Evolutionary conservation across 2,797 vertebrate species (phyloP).

Genomic region (Tokudaia tokunoshimensis): DNA sequence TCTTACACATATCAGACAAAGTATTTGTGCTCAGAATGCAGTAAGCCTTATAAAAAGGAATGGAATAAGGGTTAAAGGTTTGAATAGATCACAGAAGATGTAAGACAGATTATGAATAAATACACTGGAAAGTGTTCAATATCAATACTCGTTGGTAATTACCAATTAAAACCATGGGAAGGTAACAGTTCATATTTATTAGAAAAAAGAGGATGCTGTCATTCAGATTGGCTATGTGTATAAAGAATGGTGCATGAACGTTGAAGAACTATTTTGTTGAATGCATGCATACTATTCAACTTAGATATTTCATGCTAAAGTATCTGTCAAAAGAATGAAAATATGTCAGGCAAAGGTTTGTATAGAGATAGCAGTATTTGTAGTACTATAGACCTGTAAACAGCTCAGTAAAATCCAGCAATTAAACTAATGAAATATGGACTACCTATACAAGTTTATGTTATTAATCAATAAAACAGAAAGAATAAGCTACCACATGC

Average conservation of each 20-base stretch:
- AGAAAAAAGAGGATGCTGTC: background rate
- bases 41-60: background rate
- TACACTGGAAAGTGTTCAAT: background rate
- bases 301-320: background rate
- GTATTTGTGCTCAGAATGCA: background rate
- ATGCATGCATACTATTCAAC: background rate
- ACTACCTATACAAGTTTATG: background rate
- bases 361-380: background rate
- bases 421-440: background rate
- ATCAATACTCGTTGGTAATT: background rate
- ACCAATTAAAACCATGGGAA: background rate
- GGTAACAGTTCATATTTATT: background rate
- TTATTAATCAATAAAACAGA: background rate
- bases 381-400: background rate
- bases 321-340: slow-evolving; percentile 35
- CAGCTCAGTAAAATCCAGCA: background rate
- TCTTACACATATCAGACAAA: background rate
- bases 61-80: background rate
- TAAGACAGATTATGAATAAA: background rate
- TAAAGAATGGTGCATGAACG: background rate
- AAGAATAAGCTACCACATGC: background rate
- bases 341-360: background rate
- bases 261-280: slow-evolving; percentile 6
- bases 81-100: background rate
- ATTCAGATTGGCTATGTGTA: background rate